A percentile compares a stretch with the other conserved stretches of the same genome.
Conservation (phyloP, 2,888 invertebrate species). For the Heliconius charithonia region DNA sequence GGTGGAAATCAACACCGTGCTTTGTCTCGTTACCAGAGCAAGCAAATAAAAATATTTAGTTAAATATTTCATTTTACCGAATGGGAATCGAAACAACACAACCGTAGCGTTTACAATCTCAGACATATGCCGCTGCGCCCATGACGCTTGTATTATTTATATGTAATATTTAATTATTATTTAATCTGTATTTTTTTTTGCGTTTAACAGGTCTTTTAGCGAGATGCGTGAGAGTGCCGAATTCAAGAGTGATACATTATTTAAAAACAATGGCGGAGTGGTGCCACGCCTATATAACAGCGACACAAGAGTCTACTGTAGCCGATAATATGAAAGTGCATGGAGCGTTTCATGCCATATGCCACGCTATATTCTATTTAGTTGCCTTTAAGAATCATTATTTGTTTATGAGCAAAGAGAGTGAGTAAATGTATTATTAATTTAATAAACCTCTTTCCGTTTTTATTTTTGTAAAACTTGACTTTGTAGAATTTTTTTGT, state of each 20-base stretch:
- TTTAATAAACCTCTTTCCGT: background rate
- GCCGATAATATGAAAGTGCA: conserved; percentile 85
- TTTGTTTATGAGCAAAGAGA: conserved; percentile 89
- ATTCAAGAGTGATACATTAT: conserved; percentile 68
- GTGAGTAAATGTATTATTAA: conserved; percentile 81
- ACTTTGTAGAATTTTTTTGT: no score
- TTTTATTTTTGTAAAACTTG: no score
- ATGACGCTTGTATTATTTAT: no score
- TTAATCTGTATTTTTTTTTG: background rate
- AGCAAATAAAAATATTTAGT: no score
- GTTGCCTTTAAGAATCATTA: conserved; percentile 95
- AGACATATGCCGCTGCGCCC: no score
- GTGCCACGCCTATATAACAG: conserved; percentile 92
- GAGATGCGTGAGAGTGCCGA: conserved; percentile 71
- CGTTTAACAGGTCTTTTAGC: conserved; percentile 74
- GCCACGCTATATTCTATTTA: conserved; percentile 96
- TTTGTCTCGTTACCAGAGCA: no score
- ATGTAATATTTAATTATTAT: background rate
- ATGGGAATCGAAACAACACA: no score
- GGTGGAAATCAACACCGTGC: no score
- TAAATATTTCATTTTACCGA: no score
- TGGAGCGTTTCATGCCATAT: conserved; percentile 94
- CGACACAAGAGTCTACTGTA: conserved; percentile 81
- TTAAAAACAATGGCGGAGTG: conserved; percentile 88
- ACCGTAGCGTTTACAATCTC: no score